Conservation (phyloP, 2,113 vertebrate genomes). For the Petrocephalus zakoni region DNA sequence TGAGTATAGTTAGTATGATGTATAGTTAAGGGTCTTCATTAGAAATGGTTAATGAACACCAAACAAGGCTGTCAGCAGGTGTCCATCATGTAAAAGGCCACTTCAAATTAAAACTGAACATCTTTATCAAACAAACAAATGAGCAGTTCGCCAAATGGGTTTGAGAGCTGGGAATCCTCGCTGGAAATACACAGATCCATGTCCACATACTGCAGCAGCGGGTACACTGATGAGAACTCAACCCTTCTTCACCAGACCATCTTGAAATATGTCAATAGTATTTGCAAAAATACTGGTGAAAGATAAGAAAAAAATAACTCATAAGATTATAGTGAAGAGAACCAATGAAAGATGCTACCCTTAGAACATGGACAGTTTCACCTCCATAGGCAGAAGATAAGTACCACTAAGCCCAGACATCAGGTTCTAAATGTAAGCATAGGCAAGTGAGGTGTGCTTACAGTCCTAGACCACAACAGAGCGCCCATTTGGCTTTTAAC, state of each 20-base stretch:
- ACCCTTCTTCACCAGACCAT: background rate
- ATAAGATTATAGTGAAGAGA: background rate
- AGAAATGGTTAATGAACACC: background rate
- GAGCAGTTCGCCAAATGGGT: background rate
- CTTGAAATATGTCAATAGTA: background rate
- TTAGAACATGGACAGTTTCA: background rate
- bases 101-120: background rate
- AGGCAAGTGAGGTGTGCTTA: background rate
- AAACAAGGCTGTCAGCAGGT: background rate
- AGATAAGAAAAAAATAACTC: background rate
- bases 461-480: background rate
- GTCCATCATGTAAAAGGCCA: background rate
- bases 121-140: background rate
- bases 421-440: background rate
- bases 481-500: conserved; percentile 18
- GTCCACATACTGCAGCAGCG: background rate
- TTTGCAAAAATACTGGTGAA: background rate
- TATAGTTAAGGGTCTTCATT: background rate
- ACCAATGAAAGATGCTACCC: background rate
- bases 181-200: conserved; percentile 9
- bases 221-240: background rate
- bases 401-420: background rate
- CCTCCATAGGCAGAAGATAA: background rate
- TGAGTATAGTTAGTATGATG: background rate
- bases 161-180: conserved; percentile 55